Evolutionary conservation across 2,888 invertebrate species (phyloP), one percentile per base, ranked within the genome.

Genomic region (Euplagia quadripunctaria): DNA sequence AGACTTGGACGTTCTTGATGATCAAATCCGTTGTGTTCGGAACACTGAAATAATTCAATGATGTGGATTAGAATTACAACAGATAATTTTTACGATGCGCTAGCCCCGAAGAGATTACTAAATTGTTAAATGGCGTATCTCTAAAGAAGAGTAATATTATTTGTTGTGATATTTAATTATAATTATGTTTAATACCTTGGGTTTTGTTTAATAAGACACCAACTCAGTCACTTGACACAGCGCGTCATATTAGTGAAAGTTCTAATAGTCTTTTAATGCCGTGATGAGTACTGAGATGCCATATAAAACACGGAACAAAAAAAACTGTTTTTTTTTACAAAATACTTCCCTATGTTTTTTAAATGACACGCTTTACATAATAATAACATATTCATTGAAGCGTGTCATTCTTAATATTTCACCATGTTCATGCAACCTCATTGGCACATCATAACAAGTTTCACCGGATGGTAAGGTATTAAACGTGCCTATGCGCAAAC

Each of bases 11-110:
- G 7, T 91, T 84, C 2, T 72, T 83, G 74, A 95, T 92, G 6
- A 90, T 20, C 41, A 95, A 86, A 76, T 93, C 91, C 4, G 89
- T 90, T 5, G 91, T 89, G 52, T 87, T 84, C 0, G 81, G 77
- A 0, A 79, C 86, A 58, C 94, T 94, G 89, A 16, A 88, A 89
- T 46, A 67, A 49, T 72, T 46, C n/a, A 72, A 64, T 49, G 31
- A 31, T 31, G 14, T 0, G 41, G 17, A 61, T 66, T 70, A 64
- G 31, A 41, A 16, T 51, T 6, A 4, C 8, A 2, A n/a, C 17
- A 6, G 2, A 52, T 17, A 4, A n/a, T 52, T 52, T 51, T 16
- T 51, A 14, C 4, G 14, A 4, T 16, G 16, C 5, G 16, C 14
- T 3, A 51, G 14, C 14, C 31, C 31, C 51, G 51, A 14, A 17